Base-by-base conservation (phyloP, 1,140 invertebrate species). In the Phymastichus coffea region DNA sequence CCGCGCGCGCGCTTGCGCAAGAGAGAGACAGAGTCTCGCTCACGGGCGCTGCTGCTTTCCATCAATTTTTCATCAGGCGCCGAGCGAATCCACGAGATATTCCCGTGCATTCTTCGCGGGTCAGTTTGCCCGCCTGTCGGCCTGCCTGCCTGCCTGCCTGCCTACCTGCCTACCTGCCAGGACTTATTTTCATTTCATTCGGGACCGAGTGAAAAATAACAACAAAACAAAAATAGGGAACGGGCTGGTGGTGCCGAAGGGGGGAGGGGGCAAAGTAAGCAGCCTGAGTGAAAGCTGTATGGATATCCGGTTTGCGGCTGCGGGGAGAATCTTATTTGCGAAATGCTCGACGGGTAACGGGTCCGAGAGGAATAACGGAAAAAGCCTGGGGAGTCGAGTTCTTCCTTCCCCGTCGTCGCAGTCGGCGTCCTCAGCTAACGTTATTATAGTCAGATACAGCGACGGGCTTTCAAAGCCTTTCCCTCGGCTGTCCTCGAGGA, bases 371-470 rank as follows among this genome's bases (percentile, higher is more conserved):
- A 44, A 54, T 60, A 60, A 54, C 48, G 57, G 30, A 59, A 59
- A 53, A 46, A 37, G 30, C 28, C 10, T 37, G 40, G 19, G 22
- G 15, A 41, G 40, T 20, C 10, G 3, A n/a, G 15, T 19, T 41
- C 40, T 41, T 19, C 20, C 40, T 41, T 10, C 20, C 40, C 25
- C 26, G 9, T 37, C 35, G 12, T 52, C n/a, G 20, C 33, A 15
- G 9, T 20, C 46, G 17, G 40, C n/a, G n/a, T n/a, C n/a, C n/a
- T n/a, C n/a, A n/a, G n/a, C n/a, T 38, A 53, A 53, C 41, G 41
- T 38, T 53, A 59, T 59, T 59, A 53, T 53, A 53, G 47, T 46
- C 38, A 53, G 49, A 28, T 28, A 23, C n/a, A n/a, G n/a, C n/a
- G n/a, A n/a, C n/a, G n/a, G n/a, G n/a, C n/a, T n/a, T n/a, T n/a